Percentiles rank a stretch among this genome's conserved stretches.
These are phyloP conservation scores for Sinosuthora webbiana DNA, from an alignment of 2,113 vertebrate genomes.

Conservation along the genomic window DNA sequence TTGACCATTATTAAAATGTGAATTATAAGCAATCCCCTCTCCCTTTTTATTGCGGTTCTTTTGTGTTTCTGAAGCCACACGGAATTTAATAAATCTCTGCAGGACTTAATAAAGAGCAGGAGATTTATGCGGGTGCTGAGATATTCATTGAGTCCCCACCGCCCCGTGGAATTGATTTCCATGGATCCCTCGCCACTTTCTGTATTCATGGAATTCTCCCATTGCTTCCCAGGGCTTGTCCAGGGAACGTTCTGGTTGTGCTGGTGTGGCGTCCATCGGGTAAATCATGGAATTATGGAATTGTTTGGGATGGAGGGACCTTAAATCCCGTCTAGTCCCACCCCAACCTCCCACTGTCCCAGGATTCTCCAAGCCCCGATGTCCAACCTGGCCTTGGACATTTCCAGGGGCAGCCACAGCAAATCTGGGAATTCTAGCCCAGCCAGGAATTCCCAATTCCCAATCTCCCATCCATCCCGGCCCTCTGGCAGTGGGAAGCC, in stretches of 20 bases:
- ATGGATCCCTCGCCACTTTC: background rate
- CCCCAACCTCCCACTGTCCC: accelerated
- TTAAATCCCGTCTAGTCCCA: background rate
- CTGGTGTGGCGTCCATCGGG: background rate
- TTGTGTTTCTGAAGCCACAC: background rate
- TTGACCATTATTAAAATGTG: constrained; percentile 1
- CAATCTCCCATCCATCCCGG: background rate
- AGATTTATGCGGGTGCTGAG: background rate
- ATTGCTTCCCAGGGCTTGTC: background rate
- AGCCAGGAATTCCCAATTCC: background rate
- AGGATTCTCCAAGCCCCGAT: background rate
- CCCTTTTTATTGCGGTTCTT: background rate
- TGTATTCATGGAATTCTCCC: background rate
- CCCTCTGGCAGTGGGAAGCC: background rate
- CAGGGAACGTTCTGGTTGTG: background rate
- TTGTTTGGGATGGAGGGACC: no score
- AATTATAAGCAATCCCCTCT: background rate
- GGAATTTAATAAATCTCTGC: background rate
- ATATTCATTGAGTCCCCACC: background rate
- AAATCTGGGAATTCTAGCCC: background rate
- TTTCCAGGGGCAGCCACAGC: background rate
- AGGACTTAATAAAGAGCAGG: background rate
- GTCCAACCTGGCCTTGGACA: background rate
- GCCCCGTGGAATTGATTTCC: background rate
- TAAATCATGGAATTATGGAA: background rate